Percentiles rank a stretch among this genome's conserved stretches.
phyloP scores from a whole-genome alignment of 2,113 vertebrate genomes.

The Fulica atra region DNA sequence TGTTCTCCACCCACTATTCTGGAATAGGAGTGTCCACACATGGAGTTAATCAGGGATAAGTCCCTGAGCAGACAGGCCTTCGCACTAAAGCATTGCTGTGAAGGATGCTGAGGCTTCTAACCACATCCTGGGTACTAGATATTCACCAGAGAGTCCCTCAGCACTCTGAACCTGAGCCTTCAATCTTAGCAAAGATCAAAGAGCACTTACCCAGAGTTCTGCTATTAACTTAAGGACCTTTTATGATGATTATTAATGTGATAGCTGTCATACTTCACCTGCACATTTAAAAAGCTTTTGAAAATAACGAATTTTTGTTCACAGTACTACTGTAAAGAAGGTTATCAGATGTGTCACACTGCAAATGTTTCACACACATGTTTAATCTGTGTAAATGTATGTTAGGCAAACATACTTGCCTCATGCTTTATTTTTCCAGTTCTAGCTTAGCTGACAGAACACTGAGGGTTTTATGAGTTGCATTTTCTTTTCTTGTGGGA shows the following conservation, averaged over 20 bases:
- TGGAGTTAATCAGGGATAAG: conserved; percentile 36
- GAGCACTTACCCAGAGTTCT: neutral
- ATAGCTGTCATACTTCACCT: neutral
- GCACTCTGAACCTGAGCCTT: neutral
- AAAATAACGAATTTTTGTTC: neutral
- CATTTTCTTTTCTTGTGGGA: neutral
- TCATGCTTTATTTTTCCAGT: neutral
- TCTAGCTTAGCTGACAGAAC: neutral
- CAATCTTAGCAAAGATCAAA: neutral
- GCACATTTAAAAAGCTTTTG: neutral
- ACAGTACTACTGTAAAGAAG: neutral
- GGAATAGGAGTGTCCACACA: conserved; percentile 17
- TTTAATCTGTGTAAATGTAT: neutral
- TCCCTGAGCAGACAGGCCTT: neutral
- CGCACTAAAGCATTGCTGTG: neutral
- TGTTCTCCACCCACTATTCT: conserved; percentile 25
- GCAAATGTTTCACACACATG: neutral
- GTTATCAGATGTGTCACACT: neutral
- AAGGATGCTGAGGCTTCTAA: neutral
- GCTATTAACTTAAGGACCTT: neutral
- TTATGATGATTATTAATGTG: neutral
- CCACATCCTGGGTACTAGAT: conserved; percentile 17
- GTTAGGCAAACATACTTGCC: neutral
- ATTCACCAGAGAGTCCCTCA: neutral
- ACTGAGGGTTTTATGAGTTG: neutral